Evolutionary conservation across 1,140 invertebrate genomes (phyloP), one percentile per base, ranked within the genome.

Genomic region (Eriosoma lanigerum): DNA sequence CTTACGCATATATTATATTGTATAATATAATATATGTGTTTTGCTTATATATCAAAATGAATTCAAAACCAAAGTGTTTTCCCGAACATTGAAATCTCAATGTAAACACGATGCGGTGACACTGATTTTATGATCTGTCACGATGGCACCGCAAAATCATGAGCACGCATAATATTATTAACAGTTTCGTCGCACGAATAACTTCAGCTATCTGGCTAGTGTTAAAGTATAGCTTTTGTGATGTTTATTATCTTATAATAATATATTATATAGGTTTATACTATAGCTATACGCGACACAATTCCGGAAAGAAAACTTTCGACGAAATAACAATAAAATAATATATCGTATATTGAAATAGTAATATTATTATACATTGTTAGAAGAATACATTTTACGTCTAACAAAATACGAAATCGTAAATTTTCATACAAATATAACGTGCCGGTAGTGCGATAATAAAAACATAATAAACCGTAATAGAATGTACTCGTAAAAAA

Each of bases 121-220:
- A 13, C 75, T 78, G 54, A 78, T 78, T 60, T 78, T 78, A 78
- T 78, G 75, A 60, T 78, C 54, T 60, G 75, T 62, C 75, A 78
- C 75, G 75, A 62, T 78, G 24, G 54, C 75, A 78, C 75, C 75
- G 56, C 75, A 58, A 48, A 60, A 60, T 50, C 75, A 26, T 78
- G 75, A 13, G 19, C 19, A 13, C 38, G 75, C 75, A 78, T 78
- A 78, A 58, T 44, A 78, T 78, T 62, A 78, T 78, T 62, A 78
- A 48, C 54, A 48, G 52, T 78, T 78, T 78, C 26, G 44, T 48
- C 2, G 29, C 32, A 38, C 3, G 26, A 1, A 38, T 21, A n/a
- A n/a, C n/a, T n/a, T n/a, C n/a, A n/a, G n/a, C n/a, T n/a, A 60
- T 56, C 24, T 38, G 8, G 8, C 32, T 38, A 38, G 32, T 38